Base-by-base conservation (phyloP, 2,797 vertebrate genomes). In the Protosalanx chinensis region DNA sequence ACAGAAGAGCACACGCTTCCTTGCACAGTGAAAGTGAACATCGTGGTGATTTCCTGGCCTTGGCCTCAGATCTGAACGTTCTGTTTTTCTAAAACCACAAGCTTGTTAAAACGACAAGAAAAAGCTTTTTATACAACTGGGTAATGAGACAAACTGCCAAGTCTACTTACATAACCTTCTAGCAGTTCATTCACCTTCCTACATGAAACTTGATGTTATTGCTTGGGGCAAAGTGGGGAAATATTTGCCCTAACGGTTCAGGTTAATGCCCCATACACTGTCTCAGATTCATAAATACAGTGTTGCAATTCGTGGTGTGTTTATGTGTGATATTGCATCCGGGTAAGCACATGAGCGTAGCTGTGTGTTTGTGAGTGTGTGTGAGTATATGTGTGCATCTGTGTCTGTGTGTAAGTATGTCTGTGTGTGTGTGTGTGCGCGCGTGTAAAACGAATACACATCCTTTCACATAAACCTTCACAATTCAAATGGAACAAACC, bases 91-190 rank as follows among this genome's bases (percentile, higher is more conserved):
- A 76, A 64, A 41, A 59, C 60, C 41, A 57, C 56, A 66, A 77
- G 81, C 72, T 85, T 86, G 79, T 87, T 77, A 83, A 76, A 61
- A 16, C 63, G 72, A 59, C 51, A 79, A 30, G 62, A 67, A n/a
- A 77, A 63, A 32, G 16, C 51, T 16, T 46, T 46, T 46, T 0
- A 76, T 81, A 61, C 59, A 76, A 73, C 76, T 69, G 72, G 30
- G 74, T 2, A 80, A 82, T 66, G 81, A 3, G 65, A 84, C 77
- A 64, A 73, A 27, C 75, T 81, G 83, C 82, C 80, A 86, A 73
- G 73, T 79, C 32, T 72, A 32, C 56, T 89, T 82, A 83, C 79
- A 75, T 76, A 85, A 89, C 67, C 49, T 41, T 30, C 23, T 12
- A 64, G 53, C 61, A 80, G 76, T 82, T 72, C 71, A 61, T 83